phyloP scores from a whole-genome alignment of 2,797 vertebrate species.

The Nyctalus aviator region DNA sequence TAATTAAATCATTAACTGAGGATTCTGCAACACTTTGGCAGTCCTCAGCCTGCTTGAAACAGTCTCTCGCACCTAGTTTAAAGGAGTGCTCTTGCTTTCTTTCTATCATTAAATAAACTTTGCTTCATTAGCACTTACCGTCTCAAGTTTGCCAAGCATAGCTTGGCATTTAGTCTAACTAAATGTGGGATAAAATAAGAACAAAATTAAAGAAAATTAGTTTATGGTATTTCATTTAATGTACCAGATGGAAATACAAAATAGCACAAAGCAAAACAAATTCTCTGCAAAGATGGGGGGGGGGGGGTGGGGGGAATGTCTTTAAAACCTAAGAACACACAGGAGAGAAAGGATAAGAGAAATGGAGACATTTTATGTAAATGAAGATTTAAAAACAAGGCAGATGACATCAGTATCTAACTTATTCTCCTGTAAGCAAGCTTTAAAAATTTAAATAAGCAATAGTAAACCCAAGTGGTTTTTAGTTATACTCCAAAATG shows the following conservation, averaged over 20 bases:
- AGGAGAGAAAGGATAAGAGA: neutral
- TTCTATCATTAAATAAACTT: constrained; percentile 72
- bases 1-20: constrained; percentile 64
- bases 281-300: neutral
- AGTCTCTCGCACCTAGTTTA: constrained; percentile 60
- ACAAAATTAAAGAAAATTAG: constrained; percentile 59
- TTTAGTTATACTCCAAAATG: neutral
- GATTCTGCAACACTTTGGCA: constrained; percentile 40
- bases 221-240: constrained; percentile 54
- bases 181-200: constrained; percentile 61
- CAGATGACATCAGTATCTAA: neutral
- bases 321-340: neutral
- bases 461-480: neutral
- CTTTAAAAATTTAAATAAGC: neutral
- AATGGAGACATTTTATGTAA: neutral
- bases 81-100: constrained; percentile 49
- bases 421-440: constrained; percentile 11
- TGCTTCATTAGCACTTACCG: constrained; percentile 69
- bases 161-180: constrained; percentile 71
- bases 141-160: constrained; percentile 67
- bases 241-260: constrained; percentile 30
- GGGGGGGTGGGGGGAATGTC: neutral
- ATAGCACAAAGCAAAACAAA: constrained; percentile 24
- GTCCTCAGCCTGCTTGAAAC: neutral
- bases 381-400: constrained; percentile 12